Base-by-base conservation (phyloP, 2,797 vertebrate genomes). In the Cuculus canorus region DNA sequence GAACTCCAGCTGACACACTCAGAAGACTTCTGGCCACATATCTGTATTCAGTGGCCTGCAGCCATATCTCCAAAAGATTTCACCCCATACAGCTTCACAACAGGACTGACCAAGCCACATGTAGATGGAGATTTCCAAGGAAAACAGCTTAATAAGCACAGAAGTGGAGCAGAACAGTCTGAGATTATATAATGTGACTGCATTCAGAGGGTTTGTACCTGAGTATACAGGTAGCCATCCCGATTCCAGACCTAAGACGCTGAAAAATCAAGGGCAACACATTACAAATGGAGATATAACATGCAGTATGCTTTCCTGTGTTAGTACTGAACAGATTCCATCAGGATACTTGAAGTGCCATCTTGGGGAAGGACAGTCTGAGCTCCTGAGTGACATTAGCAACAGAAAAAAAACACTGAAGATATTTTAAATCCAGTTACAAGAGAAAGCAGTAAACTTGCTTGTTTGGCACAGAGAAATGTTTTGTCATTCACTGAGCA, bases 1-100 rank as follows among this genome's bases (percentile, higher is more conserved):
- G 80, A 95, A 33, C 64, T 83, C 41, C 63, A 95, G 56, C 82
- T 86, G 85, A 48, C 82, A 71, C 54, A 8, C 32, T 73, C 68
- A 32, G 39, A 79, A 47, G 45, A 19, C 14, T 91, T 27, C 32
- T 84, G 79, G 91, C 19, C 32, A 50, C 23, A 4, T 2, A 5
- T 39, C 52, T 72, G 63, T 90, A 54, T 63, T 21, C 39, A 72
- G 59, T 84, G 91, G 89, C 85, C 72, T 78, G 59, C 82, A 91
- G 93, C 91, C 93, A 83, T 17, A 59, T 21, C 73, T 78, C 77
- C 61, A 79, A 45, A 14, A 84, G 71, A 32, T 83, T 63, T 69
- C 37, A 39, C 8, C 85, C 86, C 90, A 25, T 4, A 32, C 50
- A 83, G 50, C 64, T 68, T 63, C 83, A 37, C 76, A 80, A 23